Evolutionary conservation across 2,888 invertebrate genomes (phyloP).

Genomic region (Lasioglossum malachurum): DNA sequence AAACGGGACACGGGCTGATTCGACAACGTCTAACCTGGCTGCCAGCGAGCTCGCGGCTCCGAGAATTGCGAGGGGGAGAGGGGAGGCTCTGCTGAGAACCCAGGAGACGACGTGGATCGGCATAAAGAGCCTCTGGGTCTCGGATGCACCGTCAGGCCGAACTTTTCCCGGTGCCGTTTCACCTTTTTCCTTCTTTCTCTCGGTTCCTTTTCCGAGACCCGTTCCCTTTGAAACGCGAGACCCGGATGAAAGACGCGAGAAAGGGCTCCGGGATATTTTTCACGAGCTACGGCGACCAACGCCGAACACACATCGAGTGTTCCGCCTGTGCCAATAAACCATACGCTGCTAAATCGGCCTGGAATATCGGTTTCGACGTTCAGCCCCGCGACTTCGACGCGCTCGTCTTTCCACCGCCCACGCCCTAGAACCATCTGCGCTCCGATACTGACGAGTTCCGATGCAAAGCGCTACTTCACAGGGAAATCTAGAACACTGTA

Average conservation of each 20-base stretch:
- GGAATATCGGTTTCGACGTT: constrained; percentile 59
- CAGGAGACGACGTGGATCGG: constrained; percentile 57
- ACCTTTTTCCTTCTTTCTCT: constrained; percentile 10
- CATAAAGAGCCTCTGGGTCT: constrained; percentile 57
- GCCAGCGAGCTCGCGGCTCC: background rate
- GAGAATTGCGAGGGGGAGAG: background rate
- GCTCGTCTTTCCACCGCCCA: background rate
- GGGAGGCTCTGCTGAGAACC: background rate
- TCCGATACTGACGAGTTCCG: constrained; percentile 8
- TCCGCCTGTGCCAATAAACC: constrained; percentile 39
- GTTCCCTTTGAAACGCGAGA: constrained; percentile 51
- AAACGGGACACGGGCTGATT: constrained; percentile 63
- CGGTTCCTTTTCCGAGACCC: background rate
- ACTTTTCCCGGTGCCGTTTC: constrained; percentile 51
- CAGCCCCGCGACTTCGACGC: constrained; percentile 28
- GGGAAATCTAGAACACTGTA: background rate
- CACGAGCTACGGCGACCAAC: constrained; percentile 24
- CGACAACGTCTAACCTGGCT: constrained; percentile 30
- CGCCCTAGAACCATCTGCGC: background rate
- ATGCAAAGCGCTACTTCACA: background rate
- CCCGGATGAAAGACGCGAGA: constrained; percentile 53
- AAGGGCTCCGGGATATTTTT: constrained; percentile 44
- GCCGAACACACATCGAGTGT: constrained; percentile 13
- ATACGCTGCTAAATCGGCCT: constrained; percentile 31
- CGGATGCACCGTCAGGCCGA: constrained; percentile 64